Base-by-base conservation (phyloP, 2,888 invertebrate species). In the Drosophila kanekoi region DNA sequence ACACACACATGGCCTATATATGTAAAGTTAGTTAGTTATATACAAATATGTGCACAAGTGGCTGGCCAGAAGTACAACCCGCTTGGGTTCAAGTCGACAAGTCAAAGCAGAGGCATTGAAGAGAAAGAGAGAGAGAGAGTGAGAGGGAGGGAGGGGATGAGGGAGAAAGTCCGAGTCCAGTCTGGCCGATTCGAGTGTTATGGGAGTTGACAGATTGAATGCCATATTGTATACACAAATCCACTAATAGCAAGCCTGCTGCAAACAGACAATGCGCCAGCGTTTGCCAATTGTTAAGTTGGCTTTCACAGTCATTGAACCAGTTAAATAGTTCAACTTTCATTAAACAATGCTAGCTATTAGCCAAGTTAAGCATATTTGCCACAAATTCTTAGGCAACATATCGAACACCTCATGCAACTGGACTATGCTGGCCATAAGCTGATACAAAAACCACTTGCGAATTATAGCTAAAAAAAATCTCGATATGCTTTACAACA, bases 1-100 rank as follows among this genome's bases (percentile, higher is more conserved):
- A 20, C 43, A 48, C 35, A 44, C 37, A 43, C 13, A 33, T 18
- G 37, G 10, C 23, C 37, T 40, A 54, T 44, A 43, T 58, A 37
- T 65, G 61, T 59, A 57, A 59, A 77, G 63, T 61, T 56, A 70
- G 87, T 84, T 84, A 84, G 85, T 81, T 81, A 81, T 82, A 85
- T 81, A 81, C 85, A 87, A 87, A 87, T 76, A 81, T 75, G 63
- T 81, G 77, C 58, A 63, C 65, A 86, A 73, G 77, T 57, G 87
- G 54, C 52, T 56, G 66, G 54, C 38, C 65, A 49, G 65, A 65
- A 66, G 74, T 57, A 38, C 38, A 28, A 9, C 10, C 45, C 11
- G 13, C 54, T 49, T 60, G 63, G 63, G 65, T 56, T 70, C 41
- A 41, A 53, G 80, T 59, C 54, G 49, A 28, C 9, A 33, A 43